phyloP scores from a whole-genome alignment of 2,888 invertebrate species.

The Julus scanicus region DNA sequence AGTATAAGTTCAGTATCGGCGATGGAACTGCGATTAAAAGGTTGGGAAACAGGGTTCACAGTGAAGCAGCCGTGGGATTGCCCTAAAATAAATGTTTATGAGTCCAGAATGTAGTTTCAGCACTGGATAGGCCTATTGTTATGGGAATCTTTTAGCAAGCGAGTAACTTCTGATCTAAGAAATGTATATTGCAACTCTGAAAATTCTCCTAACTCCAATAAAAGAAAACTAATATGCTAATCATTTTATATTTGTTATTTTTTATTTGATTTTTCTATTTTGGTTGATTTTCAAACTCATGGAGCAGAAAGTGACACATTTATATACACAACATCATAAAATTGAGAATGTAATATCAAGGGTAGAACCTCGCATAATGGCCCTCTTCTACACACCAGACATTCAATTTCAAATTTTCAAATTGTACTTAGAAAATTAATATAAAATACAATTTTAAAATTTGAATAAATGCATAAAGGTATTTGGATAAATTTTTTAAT shows the following conservation, averaged over 20 bases:
- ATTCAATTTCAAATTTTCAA: not conserved
- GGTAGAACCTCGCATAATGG: not conserved
- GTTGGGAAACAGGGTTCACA: no score
- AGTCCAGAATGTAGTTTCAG: no score
- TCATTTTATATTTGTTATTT: constrained; percentile 21
- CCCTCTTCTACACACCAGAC: not conserved
- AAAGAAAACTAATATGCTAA: not conserved
- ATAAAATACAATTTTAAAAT: not conserved
- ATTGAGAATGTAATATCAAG: not conserved
- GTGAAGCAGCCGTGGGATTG: no score
- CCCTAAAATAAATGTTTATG: no score
- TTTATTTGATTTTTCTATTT: not conserved
- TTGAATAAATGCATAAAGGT: not conserved
- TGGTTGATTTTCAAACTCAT: constrained; percentile 26
- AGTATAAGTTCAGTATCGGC: no score
- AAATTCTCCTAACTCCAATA: not conserved
- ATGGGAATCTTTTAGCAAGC: no score
- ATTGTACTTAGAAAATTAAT: not conserved
- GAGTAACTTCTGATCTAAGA: no score
- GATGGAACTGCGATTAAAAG: no score
- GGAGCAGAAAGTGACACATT: constrained; percentile 27
- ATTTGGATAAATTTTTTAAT: no score
- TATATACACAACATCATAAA: constrained; percentile 3
- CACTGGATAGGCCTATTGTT: no score
- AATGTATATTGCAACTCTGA: no score